These are phyloP conservation scores for Meloe dianella DNA, from an alignment of 2,888 invertebrate genomes.

Conservation along the genomic window DNA sequence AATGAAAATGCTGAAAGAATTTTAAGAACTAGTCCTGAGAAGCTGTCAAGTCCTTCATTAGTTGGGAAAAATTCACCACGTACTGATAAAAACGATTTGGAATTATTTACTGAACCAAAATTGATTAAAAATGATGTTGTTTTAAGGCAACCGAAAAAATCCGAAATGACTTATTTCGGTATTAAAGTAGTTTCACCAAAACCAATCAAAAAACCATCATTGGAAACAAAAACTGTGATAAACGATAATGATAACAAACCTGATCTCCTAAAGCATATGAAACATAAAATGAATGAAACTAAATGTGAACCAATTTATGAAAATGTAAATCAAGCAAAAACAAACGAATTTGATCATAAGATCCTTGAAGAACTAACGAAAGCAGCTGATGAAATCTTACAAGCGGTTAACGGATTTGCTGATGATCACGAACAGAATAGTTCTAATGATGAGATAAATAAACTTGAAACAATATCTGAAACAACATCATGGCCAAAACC, in stretches of 20 bases:
- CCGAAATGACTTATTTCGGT: conserved; percentile 58
- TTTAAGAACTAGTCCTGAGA: conserved; percentile 28
- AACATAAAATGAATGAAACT: conserved; percentile 29
- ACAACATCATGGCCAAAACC: conserved; percentile 55
- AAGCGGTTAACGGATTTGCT: conserved; percentile 63
- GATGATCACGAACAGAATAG: conserved; percentile 60
- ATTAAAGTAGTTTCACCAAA: conserved; percentile 48
- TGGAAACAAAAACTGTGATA: conserved; percentile 30
- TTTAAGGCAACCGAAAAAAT: conserved; percentile 55
- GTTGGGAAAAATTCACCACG: conserved; percentile 38
- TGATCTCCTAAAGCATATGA: conserved; percentile 49
- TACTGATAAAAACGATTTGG: conserved; percentile 30
- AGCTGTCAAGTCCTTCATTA: conserved; percentile 54
- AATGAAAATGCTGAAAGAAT: not conserved
- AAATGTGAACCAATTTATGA: conserved; percentile 51
- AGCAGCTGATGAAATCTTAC: conserved; percentile 66
- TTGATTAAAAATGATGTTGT: conserved; percentile 45
- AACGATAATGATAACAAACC: conserved; percentile 45
- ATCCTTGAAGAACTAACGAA: conserved; percentile 66
- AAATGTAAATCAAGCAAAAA: conserved; percentile 43
- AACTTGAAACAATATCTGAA: conserved; percentile 58
- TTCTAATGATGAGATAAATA: conserved; percentile 37
- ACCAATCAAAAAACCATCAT: conserved; percentile 31
- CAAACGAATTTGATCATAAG: conserved; percentile 51
- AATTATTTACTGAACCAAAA: conserved; percentile 33